Base-by-base conservation (phyloP, 2,113 vertebrate species). In the Mirounga angustirostris region DNA sequence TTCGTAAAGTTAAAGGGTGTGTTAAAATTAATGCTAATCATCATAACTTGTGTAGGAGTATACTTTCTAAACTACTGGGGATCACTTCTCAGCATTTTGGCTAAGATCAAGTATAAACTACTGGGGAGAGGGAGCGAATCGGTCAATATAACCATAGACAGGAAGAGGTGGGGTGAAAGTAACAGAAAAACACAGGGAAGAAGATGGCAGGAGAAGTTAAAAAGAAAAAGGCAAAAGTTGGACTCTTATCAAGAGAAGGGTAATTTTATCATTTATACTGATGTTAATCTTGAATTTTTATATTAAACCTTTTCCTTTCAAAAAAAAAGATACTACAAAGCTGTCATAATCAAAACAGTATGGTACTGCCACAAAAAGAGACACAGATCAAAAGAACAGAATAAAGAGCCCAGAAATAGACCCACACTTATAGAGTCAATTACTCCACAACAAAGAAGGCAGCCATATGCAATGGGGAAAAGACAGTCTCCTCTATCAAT, bases 271-370 rank as follows among this genome's bases (percentile, higher is more conserved):
- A 52, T 18, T 67, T 61, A 18, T 56, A 22, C 21, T 90, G 46
- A 81, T 82, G 16, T 65, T 28, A 54, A 15, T 83, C 21, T 95
- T 56, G 12, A 83, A 21, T 59, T 33, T 85, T 59, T 46, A 26
- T 67, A 87, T 61, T 90, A 95, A 95, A 93, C 24, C 15, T 79
- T 43, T 89, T 80, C 33, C 22, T 28, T 91, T 79, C 19, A 40
- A 71, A 11, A 67, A 67, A 65, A 65, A 65, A 73, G 7, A n/a
- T 3, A 73, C 69, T 24, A 22, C 21, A 73, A 73, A 43, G 40
- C 40, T 2, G 1, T 74, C 43, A 21, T 73, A 73, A 74, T 74
- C 71, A 26, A 74, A 26, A 74, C 36, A 74, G 40, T 43, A 74
- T 11, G 22, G 71, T 7, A 73, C 21, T 73, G 36, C n/a, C 36